phyloP scores from a whole-genome alignment of 2,888 invertebrate species.

The Leptopilina drosophilae region DNA sequence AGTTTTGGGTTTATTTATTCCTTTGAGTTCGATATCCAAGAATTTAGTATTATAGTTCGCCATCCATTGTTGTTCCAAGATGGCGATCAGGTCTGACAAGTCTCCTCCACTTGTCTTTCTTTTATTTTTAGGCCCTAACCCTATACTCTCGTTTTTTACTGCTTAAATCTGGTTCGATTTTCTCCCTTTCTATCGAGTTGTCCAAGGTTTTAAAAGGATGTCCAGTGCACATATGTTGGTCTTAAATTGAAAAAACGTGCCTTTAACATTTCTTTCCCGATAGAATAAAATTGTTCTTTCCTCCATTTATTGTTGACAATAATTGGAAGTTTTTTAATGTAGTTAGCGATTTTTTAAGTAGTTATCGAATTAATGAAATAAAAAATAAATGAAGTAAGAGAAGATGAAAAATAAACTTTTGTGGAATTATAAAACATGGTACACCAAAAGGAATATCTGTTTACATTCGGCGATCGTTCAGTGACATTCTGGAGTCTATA shows the following conservation, averaged over 20 bases:
- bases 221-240: constrained; percentile 14
- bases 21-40: background rate
- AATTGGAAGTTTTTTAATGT: no score
- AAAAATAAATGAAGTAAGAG: no score
- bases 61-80: constrained; percentile 32
- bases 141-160: background rate
- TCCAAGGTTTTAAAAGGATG: constrained; percentile 9
- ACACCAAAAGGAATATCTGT: constrained; percentile 14
- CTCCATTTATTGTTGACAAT: no score
- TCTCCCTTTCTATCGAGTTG: constrained; percentile 21
- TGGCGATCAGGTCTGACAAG: constrained; percentile 42
- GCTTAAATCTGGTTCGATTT: constrained; percentile 32
- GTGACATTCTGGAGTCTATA: constrained; percentile 58
- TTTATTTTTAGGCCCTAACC: constrained; percentile 34
- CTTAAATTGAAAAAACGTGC: background rate
- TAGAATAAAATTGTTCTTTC: no score
- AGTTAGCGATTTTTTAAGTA: no score
- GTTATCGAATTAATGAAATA: no score
- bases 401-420: background rate
- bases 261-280: background rate
- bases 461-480: constrained; percentile 23
- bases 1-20: background rate
- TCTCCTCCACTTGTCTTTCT: constrained; percentile 32
- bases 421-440: background rate
- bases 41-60: constrained; percentile 13